Percentiles rank a stretch among this genome's conserved stretches.
Conservation (phyloP, 2,113 vertebrate species). For the Lepus timidus region DNA sequence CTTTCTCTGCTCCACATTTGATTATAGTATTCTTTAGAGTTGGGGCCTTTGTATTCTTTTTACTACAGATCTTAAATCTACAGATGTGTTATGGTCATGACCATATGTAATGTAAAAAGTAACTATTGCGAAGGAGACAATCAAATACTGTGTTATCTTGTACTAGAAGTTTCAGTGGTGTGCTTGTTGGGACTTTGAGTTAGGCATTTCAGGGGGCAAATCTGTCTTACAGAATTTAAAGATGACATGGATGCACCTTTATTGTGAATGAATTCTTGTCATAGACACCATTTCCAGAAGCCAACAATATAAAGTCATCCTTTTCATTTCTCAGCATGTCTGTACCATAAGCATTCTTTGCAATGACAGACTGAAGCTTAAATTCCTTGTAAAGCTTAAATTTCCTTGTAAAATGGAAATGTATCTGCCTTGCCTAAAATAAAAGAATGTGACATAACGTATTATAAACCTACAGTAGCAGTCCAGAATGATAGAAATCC, state of each 20-base stretch:
- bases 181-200: not conserved
- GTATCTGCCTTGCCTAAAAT: not conserved
- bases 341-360: not conserved
- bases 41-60: not conserved
- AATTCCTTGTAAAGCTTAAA: not conserved
- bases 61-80: not conserved
- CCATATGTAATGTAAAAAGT: not conserved
- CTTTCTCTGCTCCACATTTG: not conserved
- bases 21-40: slow-evolving; percentile 16
- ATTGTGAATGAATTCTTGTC: not conserved
- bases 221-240: not conserved
- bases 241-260: not conserved
- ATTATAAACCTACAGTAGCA: not conserved
- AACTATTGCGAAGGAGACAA: not conserved
- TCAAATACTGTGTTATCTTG: not conserved
- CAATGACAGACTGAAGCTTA: not conserved
- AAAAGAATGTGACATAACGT: not conserved
- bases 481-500: not conserved
- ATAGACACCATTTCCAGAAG: not conserved
- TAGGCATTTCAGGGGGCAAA: not conserved
- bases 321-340: not conserved
- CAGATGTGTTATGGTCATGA: not conserved
- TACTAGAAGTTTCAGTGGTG: too few relatives aligned
- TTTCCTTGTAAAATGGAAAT: slow-evolving; percentile 2
- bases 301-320: not conserved